Evolutionary conservation across 2,113 vertebrate species (phyloP).

Genomic region (Larimichthys polyactis): DNA sequence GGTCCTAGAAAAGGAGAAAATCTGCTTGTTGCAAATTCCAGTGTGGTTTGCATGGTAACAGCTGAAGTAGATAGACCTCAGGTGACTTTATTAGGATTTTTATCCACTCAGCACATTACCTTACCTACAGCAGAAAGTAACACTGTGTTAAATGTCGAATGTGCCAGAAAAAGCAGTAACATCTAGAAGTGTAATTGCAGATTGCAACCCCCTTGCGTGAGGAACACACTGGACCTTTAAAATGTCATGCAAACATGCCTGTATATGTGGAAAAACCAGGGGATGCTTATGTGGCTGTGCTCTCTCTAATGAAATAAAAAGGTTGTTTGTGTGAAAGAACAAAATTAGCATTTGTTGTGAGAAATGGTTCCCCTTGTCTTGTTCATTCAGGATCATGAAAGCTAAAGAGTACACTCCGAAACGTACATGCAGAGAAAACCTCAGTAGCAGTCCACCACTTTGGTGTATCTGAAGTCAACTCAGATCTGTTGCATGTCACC

Average conservation of each 20-base stretch:
- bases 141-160: too few relatives aligned
- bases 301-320: background rate
- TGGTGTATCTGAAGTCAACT: slow-evolving; percentile 13
- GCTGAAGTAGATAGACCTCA: background rate
- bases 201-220: too few relatives aligned
- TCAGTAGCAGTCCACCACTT: slow-evolving; percentile 6
- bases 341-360: slow-evolving; percentile 13
- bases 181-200: too few relatives aligned
- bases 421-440: background rate
- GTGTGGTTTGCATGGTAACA: background rate
- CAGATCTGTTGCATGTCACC: slow-evolving; percentile 20
- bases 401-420: background rate
- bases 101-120: background rate
- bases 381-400: slow-evolving; percentile 5
- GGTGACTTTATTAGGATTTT: background rate
- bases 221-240: too few relatives aligned
- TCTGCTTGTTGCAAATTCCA: background rate
- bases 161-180: background rate
- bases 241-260: too few relatives aligned
- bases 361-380: background rate
- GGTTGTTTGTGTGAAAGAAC: background rate
- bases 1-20: background rate
- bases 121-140: background rate
- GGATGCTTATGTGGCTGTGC: background rate
- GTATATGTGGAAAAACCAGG: background rate